Conservation (phyloP, 2,113 vertebrate genomes). For the Polyodon spathula region DNA sequence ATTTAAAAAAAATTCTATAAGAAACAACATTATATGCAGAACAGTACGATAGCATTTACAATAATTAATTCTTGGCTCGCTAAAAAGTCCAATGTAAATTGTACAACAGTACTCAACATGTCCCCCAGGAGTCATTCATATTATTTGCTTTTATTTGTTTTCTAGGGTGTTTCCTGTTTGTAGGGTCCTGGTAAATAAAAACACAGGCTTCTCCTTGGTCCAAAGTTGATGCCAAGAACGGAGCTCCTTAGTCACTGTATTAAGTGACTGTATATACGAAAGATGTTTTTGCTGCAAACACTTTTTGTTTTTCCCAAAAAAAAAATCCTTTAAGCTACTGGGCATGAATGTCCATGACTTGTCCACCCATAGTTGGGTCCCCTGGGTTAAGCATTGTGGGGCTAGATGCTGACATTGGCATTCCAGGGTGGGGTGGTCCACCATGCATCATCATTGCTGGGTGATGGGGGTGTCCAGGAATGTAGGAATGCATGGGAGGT, state of each 20-base stretch:
- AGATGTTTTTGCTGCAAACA: conserved; percentile 61
- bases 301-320: conserved; percentile 37
- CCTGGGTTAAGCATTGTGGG: conserved; percentile 70
- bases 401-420: conserved; percentile 77
- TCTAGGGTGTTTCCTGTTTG: conserved; percentile 70
- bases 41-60: conserved; percentile 99
- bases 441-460: conserved; percentile 77
- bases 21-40: conserved; percentile 99
- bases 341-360: conserved; percentile 81
- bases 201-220: conserved; percentile 77
- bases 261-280: conserved; percentile 71
- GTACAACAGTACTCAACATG: conserved; percentile 84
- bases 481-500: conserved; percentile 78
- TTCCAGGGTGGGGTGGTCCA: conserved; percentile 77
- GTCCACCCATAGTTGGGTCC: conserved; percentile 71
- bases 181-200: conserved; percentile 77
- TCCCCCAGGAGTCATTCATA: conserved; percentile 71
- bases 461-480: conserved; percentile 80
- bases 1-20: conserved; percentile 99
- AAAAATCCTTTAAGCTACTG: conserved; percentile 73
- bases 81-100: conserved; percentile 91
- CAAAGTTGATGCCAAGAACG: conserved; percentile 70
- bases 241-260: conserved; percentile 71
- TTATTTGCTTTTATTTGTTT: conserved; percentile 65
- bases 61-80: conserved; percentile 96